phyloP scores from a whole-genome alignment of 2,888 invertebrate genomes.

The Campoplex capitator region DNA sequence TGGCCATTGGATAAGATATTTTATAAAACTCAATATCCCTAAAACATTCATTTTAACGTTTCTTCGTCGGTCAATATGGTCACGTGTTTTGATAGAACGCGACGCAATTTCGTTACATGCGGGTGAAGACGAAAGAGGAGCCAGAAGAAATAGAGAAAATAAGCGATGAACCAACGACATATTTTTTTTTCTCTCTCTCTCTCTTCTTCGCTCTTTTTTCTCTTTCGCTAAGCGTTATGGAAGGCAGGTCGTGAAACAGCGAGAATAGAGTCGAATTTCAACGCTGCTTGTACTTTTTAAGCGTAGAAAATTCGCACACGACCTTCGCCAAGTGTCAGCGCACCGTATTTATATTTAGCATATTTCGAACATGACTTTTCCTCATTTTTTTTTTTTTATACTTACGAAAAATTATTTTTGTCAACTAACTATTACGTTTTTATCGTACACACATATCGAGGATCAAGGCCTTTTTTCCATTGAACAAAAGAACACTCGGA shows the following conservation, averaged over 20 bases:
- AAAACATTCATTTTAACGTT: background rate
- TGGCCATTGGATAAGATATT: background rate
- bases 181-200: slow-evolving; percentile 22
- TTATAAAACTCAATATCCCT: background rate
- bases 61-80: background rate
- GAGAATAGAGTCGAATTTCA: slow-evolving; percentile 53
- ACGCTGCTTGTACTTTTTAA: slow-evolving; percentile 39
- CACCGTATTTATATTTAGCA: slow-evolving; percentile 22
- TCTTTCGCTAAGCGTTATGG: slow-evolving; percentile 13
- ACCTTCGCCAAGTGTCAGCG: slow-evolving; percentile 54
- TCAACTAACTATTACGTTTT: slow-evolving; percentile 20
- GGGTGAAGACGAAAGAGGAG: slow-evolving; percentile 33
- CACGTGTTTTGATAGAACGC: slow-evolving; percentile 21
- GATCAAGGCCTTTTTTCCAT: slow-evolving; percentile 36
- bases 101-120: slow-evolving; percentile 57
- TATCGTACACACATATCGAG: slow-evolving; percentile 1
- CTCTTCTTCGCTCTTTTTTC: background rate
- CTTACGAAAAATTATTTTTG: background rate
- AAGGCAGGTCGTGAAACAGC: slow-evolving; percentile 63
- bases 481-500: slow-evolving; percentile 61
- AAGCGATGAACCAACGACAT: slow-evolving; percentile 45
- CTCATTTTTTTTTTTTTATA: background rate
- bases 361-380: background rate
- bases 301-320: slow-evolving; percentile 46
- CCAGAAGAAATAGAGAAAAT: slow-evolving; percentile 17